A percentile compares a stretch with the other conserved stretches of the same genome.
phyloP scores from a whole-genome alignment of 2,113 vertebrate species.

The Pelodiscus sinensis region DNA sequence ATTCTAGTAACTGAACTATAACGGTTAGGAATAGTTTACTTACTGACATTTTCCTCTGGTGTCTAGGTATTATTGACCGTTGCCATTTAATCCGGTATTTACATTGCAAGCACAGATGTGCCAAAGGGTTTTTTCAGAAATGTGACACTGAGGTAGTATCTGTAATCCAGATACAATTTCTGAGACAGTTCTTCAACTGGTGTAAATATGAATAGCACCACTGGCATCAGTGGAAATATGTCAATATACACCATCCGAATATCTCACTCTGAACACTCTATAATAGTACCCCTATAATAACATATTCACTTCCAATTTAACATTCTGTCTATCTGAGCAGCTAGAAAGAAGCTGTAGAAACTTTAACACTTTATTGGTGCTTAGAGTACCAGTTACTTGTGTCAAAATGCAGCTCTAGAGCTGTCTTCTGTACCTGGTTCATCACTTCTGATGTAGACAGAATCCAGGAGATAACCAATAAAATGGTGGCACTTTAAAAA shows the following conservation, averaged over 20 bases:
- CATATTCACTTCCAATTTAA: neutral
- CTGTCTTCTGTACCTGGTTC: constrained; percentile 6
- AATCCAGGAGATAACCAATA: constrained; percentile 3
- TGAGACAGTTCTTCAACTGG: constrained; percentile 8
- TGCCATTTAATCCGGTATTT: neutral
- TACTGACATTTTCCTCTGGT: neutral
- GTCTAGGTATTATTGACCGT: neutral
- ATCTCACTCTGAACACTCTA: neutral
- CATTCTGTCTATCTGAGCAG: constrained; percentile 28
- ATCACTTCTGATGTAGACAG: constrained; percentile 35
- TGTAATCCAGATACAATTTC: neutral
- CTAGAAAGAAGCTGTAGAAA: constrained; percentile 20
- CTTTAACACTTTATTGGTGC: constrained; percentile 35
- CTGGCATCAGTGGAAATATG: neutral
- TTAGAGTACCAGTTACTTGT: neutral
- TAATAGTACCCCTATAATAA: constrained; percentile 20
- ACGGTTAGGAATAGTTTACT: neutral
- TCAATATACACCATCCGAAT: neutral
- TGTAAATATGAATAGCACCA: neutral
- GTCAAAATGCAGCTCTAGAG: constrained; percentile 26
- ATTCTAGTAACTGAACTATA: neutral
- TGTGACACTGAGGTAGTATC: neutral
- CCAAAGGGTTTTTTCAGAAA: neutral
- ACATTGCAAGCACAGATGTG: neutral
- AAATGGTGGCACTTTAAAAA: neutral